phyloP scores from a whole-genome alignment of 1,140 invertebrate species.

The Anastatus disparis region DNA sequence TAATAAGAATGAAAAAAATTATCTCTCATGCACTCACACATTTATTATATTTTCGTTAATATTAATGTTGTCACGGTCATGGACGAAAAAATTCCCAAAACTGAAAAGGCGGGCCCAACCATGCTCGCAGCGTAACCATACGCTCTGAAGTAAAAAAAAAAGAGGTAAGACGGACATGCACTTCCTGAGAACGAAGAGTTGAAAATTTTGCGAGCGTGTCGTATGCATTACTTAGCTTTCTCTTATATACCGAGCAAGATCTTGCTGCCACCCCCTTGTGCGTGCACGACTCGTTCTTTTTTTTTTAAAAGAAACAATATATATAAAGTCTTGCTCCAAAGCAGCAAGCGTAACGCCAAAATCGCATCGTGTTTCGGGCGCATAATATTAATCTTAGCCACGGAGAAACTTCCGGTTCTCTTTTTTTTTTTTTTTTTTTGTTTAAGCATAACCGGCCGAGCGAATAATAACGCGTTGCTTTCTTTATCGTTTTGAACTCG shows the following conservation, averaged over 20 bases:
- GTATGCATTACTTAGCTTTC: not conserved
- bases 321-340: no score
- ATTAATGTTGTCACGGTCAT: conserved; percentile 2
- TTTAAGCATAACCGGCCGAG: no score
- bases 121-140: not conserved
- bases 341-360: conserved; percentile 57
- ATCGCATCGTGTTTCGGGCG: conserved; percentile 46
- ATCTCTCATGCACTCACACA: conserved; percentile 44
- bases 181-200: conserved; percentile 29
- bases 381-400: no score
- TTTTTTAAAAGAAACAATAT: no score
- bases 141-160: not conserved
- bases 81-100: not conserved
- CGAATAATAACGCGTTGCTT: no score
- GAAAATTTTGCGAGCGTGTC: conserved; percentile 50
- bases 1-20: no score
- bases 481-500: no score
- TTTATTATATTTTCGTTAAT: no score
- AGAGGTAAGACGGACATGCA: not conserved
- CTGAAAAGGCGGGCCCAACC: no score
- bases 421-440: no score
- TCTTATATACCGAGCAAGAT: not conserved
- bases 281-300: conserved; percentile 51
- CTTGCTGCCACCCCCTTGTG: not conserved
- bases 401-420: no score